These are phyloP conservation scores for Aphodius sticticus DNA, from an alignment of 2,888 invertebrate species.

Conservation along the genomic window DNA sequence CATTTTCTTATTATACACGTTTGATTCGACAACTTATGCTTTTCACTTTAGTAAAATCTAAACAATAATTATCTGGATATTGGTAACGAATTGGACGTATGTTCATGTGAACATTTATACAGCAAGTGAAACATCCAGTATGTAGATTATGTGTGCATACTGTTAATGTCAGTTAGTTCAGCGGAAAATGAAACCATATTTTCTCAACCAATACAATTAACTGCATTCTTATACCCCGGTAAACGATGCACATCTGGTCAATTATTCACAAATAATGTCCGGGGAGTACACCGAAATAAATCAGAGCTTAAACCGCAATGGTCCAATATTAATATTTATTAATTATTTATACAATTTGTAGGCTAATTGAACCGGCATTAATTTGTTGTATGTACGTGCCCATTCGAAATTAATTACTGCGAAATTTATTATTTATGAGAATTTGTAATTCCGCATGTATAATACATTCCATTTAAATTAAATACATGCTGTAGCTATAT, in stretches of 20 bases:
- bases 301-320: background rate
- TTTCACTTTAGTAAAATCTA: too few relatives aligned
- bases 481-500: background rate
- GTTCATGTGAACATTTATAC: too few relatives aligned
- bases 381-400: background rate
- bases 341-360: conserved; percentile 4
- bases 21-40: too few relatives aligned
- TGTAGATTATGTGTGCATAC: too few relatives aligned
- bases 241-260: background rate
- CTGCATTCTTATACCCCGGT: too few relatives aligned
- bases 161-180: too few relatives aligned
- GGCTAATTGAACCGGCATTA: background rate
- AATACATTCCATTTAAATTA: background rate
- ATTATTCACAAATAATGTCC: background rate
- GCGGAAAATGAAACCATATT: too few relatives aligned
- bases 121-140: too few relatives aligned
- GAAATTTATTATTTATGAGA: background rate
- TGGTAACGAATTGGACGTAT: too few relatives aligned
- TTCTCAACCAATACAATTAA: too few relatives aligned
- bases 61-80: too few relatives aligned
- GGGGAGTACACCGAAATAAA: background rate
- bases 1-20: too few relatives aligned
- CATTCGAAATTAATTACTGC: conserved; percentile 4
- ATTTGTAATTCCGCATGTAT: background rate
- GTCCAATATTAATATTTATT: background rate